These are phyloP conservation scores for Polypedilum vanderplanki DNA, from an alignment of 1,140 invertebrate genomes.

Conservation along the genomic window DNA sequence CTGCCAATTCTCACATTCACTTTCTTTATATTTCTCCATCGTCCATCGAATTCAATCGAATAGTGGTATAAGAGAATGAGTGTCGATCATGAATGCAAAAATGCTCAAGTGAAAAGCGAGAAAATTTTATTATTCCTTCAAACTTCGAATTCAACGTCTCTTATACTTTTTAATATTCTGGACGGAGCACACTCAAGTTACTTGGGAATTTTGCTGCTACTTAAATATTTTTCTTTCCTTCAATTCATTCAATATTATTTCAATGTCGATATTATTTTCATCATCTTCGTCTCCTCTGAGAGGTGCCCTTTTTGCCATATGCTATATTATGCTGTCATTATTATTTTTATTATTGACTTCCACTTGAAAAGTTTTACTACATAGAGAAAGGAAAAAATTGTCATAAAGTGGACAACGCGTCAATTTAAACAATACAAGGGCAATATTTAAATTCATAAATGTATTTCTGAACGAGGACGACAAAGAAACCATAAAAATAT, in stretches of 20 bases:
- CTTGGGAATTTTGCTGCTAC: not conserved
- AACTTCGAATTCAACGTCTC: not conserved
- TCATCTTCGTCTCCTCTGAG: not conserved
- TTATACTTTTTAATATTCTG: not conserved
- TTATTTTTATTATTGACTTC: too few relatives aligned
- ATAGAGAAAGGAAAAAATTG: too few relatives aligned
- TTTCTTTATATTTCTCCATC: not conserved
- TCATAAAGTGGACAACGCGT: too few relatives aligned
- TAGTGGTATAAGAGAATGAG: not conserved
- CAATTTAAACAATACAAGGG: too few relatives aligned
- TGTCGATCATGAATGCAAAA: slow-evolving; percentile 21
- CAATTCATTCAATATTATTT: not conserved
- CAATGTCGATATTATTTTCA: not conserved
- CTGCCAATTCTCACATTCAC: not conserved
- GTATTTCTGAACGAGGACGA: too few relatives aligned
- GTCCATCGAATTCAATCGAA: not conserved
- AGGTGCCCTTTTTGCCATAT: not conserved
- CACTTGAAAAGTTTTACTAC: too few relatives aligned
- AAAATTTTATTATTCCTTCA: not conserved
- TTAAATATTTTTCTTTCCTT: not conserved
- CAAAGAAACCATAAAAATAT: too few relatives aligned
- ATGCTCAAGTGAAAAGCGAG: not conserved
- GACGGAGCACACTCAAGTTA: not conserved
- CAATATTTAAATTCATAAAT: too few relatives aligned
- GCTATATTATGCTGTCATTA: not conserved